phyloP scores from a whole-genome alignment of 2,888 invertebrate species.

The Thera obeliscata region DNA sequence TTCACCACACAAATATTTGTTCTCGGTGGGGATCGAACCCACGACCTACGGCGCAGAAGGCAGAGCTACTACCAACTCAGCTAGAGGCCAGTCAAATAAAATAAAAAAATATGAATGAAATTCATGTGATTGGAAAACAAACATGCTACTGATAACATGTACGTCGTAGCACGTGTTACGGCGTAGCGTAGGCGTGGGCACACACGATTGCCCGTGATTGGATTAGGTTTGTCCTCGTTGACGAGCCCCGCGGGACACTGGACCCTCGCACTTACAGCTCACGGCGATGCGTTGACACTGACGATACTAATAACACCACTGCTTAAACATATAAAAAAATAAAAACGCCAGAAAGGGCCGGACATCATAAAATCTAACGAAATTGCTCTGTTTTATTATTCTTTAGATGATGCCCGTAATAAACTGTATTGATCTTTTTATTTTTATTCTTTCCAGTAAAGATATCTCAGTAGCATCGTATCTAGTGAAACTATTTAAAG shows the following conservation, averaged over 20 bases:
- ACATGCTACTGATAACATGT: slow-evolving; percentile 22
- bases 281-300: slow-evolving; percentile 67
- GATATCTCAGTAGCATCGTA: slow-evolving; percentile 37
- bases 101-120: background rate
- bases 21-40: too few relatives aligned
- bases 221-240: slow-evolving; percentile 85
- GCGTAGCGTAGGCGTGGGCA: slow-evolving; percentile 67
- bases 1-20: too few relatives aligned
- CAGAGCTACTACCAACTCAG: too few relatives aligned
- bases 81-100: too few relatives aligned
- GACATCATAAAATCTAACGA: slow-evolving; percentile 54
- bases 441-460: slow-evolving; percentile 39
- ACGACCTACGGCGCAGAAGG: too few relatives aligned
- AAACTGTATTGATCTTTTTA: slow-evolving; percentile 43
- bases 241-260: slow-evolving; percentile 85
- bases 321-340: slow-evolving; percentile 64
- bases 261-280: slow-evolving; percentile 52
- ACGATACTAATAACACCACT: slow-evolving; percentile 64
- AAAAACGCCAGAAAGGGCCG: slow-evolving; percentile 57
- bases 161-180: slow-evolving; percentile 43
- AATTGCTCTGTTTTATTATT: slow-evolving; percentile 56
- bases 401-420: slow-evolving; percentile 53
- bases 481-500: slow-evolving; percentile 74
- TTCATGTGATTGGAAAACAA: slow-evolving; percentile 9
- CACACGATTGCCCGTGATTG: slow-evolving; percentile 83